Percentiles rank a stretch among this genome's conserved stretches.
Conservation (phyloP, 2,888 invertebrate species). For the Chymomyza procnemis region DNA sequence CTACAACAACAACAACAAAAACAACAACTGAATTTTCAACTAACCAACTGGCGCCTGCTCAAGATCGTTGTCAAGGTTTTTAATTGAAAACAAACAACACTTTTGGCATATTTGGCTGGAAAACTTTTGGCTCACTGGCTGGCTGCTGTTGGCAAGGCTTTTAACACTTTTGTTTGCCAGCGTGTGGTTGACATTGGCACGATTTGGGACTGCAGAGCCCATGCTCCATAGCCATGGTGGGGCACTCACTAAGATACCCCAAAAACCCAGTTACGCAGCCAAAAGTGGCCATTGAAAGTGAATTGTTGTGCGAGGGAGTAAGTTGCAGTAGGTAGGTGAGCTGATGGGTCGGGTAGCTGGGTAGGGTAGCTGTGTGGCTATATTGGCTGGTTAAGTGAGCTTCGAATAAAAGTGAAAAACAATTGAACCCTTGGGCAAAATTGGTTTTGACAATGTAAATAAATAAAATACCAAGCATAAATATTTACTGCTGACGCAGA, state of each 20-base stretch:
- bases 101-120: conserved; percentile 30
- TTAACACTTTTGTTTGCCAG: conserved; percentile 55
- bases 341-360: too few species aligned
- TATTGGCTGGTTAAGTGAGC: not conserved
- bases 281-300: conserved; percentile 43
- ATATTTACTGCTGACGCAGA: conserved; percentile 67
- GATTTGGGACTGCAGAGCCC: not conserved
- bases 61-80: conserved; percentile 38
- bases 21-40: not conserved
- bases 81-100: conserved; percentile 69
- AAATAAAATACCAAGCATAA: conserved; percentile 73
- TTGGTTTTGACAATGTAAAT: conserved; percentile 74
- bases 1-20: too few species aligned
- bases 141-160: not conserved
- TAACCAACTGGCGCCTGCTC: not conserved
- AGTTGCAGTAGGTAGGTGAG: not conserved
- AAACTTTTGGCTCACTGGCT: conserved; percentile 13
- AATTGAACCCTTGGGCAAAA: conserved; percentile 73
- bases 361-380: too few species aligned
- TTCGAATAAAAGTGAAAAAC: conserved; percentile 71
- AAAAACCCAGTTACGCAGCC: conserved; percentile 10
- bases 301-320: conserved; percentile 13
- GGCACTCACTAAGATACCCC: not conserved
- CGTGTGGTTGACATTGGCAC: conserved; percentile 58
- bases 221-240: not conserved